Conservation (phyloP, 1,140 invertebrate genomes). For the Heterodera schachtii region DNA sequence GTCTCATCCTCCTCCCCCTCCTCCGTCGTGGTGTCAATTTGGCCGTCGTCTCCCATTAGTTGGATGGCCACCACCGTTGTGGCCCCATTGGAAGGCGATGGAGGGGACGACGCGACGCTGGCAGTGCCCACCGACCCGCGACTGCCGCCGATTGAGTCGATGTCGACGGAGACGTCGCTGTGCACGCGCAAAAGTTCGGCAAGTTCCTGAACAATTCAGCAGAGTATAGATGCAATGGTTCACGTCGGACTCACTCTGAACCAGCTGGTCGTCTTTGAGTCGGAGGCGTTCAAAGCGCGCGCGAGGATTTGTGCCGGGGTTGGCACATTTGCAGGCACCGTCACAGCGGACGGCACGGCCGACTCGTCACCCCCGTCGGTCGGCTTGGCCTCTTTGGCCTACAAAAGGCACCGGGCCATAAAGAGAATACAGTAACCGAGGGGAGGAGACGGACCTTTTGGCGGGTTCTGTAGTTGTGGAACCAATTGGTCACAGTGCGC, state of each 20-base stretch:
- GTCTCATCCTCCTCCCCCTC: conserved; percentile 3
- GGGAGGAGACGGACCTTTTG: conserved; percentile 73
- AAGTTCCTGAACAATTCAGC: conserved; percentile 29
- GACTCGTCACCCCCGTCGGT: conserved; percentile 8
- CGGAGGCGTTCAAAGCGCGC: conserved; percentile 21
- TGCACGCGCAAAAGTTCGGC: conserved; percentile 29
- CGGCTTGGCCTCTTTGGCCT: conserved; percentile 35
- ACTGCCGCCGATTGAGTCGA: conserved; percentile 15
- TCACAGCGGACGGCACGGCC: background rate
- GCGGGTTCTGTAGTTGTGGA: conserved; percentile 97
- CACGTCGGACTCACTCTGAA: background rate
- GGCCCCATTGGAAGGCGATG: background rate
- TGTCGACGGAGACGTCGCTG: background rate
- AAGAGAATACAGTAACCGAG: background rate
- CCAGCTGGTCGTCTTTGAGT: conserved; percentile 29
- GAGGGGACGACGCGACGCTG: conserved; percentile 10
- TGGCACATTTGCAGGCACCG: conserved; percentile 12
- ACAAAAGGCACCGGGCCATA: background rate
- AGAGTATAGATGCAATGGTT: background rate
- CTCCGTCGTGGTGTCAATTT: conserved; percentile 4
- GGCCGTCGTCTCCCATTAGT: conserved; percentile 2
- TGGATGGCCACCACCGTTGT: background rate
- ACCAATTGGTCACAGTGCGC: conserved; percentile 97
- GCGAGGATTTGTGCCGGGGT: conserved; percentile 29
- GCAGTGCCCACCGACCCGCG: background rate